A percentile compares a stretch with the other conserved stretches of the same genome.
These are phyloP conservation scores for Hyaena hyaena DNA, from an alignment of 2,113 vertebrate genomes.

Conservation along the genomic window DNA sequence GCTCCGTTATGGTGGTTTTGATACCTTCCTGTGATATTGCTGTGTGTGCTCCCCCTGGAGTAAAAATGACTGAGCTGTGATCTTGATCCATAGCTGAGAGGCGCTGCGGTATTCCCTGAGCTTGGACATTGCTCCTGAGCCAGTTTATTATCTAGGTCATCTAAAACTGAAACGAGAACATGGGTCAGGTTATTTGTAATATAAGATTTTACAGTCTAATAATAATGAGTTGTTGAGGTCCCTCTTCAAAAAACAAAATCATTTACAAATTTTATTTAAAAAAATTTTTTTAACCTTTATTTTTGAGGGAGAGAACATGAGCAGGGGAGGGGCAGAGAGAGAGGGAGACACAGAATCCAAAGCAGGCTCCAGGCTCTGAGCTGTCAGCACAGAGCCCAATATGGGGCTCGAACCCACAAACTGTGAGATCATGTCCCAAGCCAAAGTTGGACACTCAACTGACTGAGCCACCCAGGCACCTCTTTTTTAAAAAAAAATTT, in stretches of 20 bases:
- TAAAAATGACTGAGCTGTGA: slow-evolving; percentile 53
- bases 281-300: too few species aligned
- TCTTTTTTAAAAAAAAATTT: too few species aligned
- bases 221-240: background rate
- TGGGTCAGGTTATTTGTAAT: background rate
- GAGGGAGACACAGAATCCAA: too few species aligned
- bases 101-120: slow-evolving; percentile 22
- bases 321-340: too few species aligned
- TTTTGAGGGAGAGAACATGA: too few species aligned
- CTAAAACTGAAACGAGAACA: slow-evolving; percentile 85
- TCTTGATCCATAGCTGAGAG: slow-evolving; percentile 62
- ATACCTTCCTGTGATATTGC: slow-evolving; percentile 45
- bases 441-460: background rate
- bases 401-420: background rate
- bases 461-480: background rate
- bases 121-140: slow-evolving; percentile 85
- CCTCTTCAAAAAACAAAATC: background rate
- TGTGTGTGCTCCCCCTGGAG: slow-evolving; percentile 49
- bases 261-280: slow-evolving; percentile 20
- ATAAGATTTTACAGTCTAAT: slow-evolving; percentile 1
- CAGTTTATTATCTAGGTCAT: slow-evolving; percentile 87
- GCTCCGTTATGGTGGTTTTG: slow-evolving; percentile 75
- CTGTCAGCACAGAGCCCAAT: background rate
- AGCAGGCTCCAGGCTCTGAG: background rate
- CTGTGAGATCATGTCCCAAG: background rate